Conservation (phyloP, 1,140 invertebrate genomes). For the Drosophila burlai region DNA sequence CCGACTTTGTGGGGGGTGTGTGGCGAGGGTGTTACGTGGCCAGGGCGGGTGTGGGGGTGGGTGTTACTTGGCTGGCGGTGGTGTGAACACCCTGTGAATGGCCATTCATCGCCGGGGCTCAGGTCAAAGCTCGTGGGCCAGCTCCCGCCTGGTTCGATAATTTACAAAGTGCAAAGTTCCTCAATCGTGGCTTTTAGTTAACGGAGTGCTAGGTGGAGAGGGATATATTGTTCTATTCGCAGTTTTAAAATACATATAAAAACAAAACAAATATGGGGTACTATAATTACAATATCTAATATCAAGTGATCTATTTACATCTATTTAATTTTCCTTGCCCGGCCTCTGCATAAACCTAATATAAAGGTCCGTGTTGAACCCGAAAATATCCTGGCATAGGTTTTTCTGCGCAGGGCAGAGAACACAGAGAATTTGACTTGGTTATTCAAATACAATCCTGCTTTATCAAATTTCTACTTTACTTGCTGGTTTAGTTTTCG, state of each 20-base stretch:
- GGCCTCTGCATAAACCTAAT: no score
- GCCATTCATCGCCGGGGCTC: slow-evolving; percentile 16
- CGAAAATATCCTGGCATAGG: no score
- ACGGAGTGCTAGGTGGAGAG: background rate
- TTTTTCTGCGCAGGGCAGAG: no score
- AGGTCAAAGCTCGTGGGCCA: slow-evolving; percentile 22
- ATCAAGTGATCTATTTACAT: no score
- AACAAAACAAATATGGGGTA: background rate
- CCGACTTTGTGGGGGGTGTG: slow-evolving; percentile 11
- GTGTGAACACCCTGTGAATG: slow-evolving; percentile 33
- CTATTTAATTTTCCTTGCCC: no score
- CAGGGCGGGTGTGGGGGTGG: slow-evolving; percentile 3
- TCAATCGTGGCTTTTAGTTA: slow-evolving; percentile 8
- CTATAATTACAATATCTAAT: background rate
- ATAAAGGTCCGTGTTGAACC: no score
- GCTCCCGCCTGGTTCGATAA: slow-evolving; percentile 24
- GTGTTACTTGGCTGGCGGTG: slow-evolving; percentile 12
- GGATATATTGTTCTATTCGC: background rate
- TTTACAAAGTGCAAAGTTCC: slow-evolving; percentile 30
- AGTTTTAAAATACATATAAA: background rate
- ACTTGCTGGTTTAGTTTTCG: no score
- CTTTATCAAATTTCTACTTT: no score
- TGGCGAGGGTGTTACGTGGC: slow-evolving; percentile 9
- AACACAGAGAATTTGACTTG: no score
- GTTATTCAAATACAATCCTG: no score